phyloP scores from a whole-genome alignment of 2,797 vertebrate genomes.

The Dryobates pubescens region DNA sequence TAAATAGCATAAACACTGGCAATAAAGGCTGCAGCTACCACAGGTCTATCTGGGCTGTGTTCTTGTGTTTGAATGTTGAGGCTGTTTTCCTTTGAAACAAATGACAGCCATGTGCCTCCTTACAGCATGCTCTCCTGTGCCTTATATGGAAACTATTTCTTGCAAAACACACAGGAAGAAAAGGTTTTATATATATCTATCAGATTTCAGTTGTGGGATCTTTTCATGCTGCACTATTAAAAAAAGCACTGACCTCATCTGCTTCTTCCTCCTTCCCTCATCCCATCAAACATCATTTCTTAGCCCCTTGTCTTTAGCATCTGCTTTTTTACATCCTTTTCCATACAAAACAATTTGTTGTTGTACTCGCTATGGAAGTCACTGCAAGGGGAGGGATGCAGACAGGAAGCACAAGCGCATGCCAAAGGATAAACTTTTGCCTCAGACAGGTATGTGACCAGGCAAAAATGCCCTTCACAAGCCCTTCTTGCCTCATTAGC shows the following conservation, averaged over 20 bases:
- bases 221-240: not conserved
- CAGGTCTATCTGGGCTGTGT: not conserved
- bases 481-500: not conserved
- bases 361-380: not conserved
- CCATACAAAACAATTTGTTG: not conserved
- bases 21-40: not conserved
- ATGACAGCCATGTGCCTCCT: not conserved
- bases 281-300: not conserved
- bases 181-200: not conserved
- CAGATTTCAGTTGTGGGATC: not conserved
- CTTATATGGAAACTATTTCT: not conserved
- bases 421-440: not conserved
- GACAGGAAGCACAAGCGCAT: not conserved
- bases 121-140: not conserved
- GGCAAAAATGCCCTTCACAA: not conserved
- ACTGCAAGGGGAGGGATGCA: not conserved
- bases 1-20: not conserved
- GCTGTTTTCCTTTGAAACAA: not conserved
- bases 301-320: not conserved
- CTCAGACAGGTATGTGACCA: not conserved
- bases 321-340: not conserved
- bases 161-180: not conserved
- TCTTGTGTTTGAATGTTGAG: not conserved
- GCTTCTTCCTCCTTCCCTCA: not conserved
- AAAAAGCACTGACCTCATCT: not conserved